These are phyloP conservation scores for Anastrepha obliqua DNA, from an alignment of 1,140 invertebrate genomes.

Conservation along the genomic window DNA sequence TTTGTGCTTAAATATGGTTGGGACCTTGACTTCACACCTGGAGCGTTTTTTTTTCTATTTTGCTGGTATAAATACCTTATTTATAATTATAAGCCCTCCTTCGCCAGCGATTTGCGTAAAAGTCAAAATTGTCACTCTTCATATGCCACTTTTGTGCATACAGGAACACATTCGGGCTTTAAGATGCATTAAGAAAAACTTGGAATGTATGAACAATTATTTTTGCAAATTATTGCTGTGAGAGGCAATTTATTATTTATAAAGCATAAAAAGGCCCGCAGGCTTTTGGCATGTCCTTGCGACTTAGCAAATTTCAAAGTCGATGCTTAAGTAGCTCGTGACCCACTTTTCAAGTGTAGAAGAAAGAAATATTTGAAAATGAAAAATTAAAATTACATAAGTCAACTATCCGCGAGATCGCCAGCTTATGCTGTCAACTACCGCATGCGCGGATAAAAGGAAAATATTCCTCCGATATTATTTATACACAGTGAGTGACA, in stretches of 20 bases:
- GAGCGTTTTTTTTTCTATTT: too few relatives aligned
- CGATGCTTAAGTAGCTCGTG: conserved; percentile 11
- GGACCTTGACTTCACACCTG: too few relatives aligned
- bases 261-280: not conserved
- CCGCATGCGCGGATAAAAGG: not conserved
- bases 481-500: too few relatives aligned
- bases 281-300: not conserved
- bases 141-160: too few relatives aligned
- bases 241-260: conserved; percentile 18
- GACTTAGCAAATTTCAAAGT: conserved; percentile 20
- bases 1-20: too few relatives aligned
- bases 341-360: conserved; percentile 20
- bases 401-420: not conserved
- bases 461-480: not conserved
- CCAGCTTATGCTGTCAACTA: conserved; percentile 26
- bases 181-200: too few relatives aligned
- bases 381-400: conserved; percentile 53
- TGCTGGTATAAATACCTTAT: too few relatives aligned
- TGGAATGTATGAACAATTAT: too few relatives aligned
- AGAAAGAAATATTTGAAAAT: conserved; percentile 29
- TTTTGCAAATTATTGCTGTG: not conserved
- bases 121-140: too few relatives aligned
- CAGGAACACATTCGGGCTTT: too few relatives aligned
- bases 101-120: too few relatives aligned
- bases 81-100: too few relatives aligned